These are phyloP conservation scores for Eupithecia insigniata DNA, from an alignment of 2,888 invertebrate species.

Conservation along the genomic window DNA sequence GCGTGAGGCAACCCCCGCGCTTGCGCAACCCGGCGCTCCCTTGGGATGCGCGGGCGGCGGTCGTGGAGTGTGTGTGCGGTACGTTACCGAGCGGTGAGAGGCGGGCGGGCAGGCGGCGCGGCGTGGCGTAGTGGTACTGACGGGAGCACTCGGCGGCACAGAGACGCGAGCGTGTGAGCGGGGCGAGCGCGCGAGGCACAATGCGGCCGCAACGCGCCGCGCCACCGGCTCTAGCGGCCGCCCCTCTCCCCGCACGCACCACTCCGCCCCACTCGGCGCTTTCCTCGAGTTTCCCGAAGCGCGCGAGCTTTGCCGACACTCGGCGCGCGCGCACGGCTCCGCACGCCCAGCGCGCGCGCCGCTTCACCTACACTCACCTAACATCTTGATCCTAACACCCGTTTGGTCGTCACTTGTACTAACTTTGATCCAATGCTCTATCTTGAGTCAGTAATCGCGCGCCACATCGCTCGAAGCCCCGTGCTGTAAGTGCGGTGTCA, in stretches of 20 bases:
- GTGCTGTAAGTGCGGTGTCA: too few species aligned
- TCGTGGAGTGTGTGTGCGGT: slow-evolving; percentile 52
- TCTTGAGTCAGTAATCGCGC: too few species aligned
- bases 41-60: not conserved
- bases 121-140: slow-evolving; percentile 46
- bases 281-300: slow-evolving; percentile 34
- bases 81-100: slow-evolving; percentile 61
- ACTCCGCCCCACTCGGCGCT: slow-evolving; percentile 33
- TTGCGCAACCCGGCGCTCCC: slow-evolving; percentile 4
- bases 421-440: too few species aligned
- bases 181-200: slow-evolving; percentile 67
- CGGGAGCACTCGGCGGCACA: slow-evolving; percentile 55
- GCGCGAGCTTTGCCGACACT: slow-evolving; percentile 23
- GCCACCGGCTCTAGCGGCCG: slow-evolving; percentile 40
- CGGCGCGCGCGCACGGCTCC: not conserved
- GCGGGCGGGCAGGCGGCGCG: slow-evolving; percentile 22
- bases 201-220: slow-evolving; percentile 47
- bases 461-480: too few species aligned
- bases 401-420: too few species aligned
- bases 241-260: slow-evolving; percentile 44
- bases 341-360: not conserved
- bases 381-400: too few species aligned
- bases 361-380: too few species aligned
- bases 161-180: slow-evolving; percentile 70
- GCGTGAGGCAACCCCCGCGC: not conserved